Evolutionary conservation across 1,140 invertebrate genomes (phyloP).

Genomic region (Marisa cornuarietis): DNA sequence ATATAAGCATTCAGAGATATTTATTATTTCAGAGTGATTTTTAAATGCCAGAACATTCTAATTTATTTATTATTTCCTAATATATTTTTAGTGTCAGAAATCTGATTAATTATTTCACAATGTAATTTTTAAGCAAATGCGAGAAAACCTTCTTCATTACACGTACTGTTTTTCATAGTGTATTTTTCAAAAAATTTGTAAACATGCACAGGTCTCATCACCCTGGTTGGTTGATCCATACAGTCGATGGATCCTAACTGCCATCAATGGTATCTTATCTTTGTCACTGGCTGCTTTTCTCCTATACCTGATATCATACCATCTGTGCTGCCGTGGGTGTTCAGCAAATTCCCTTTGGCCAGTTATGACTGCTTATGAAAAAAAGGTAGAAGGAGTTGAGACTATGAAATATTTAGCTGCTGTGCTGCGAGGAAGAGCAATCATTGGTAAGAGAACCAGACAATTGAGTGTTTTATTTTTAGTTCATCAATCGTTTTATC

Average conservation of each 20-base stretch:
- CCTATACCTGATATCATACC: slow-evolving; percentile 38
- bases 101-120: no score
- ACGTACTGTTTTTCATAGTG: no score
- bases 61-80: no score
- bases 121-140: no score
- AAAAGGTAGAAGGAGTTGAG: slow-evolving; percentile 45
- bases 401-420: slow-evolving; percentile 58
- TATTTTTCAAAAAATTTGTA: no score
- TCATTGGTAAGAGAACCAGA: slow-evolving; percentile 45
- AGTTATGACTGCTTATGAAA: slow-evolving; percentile 46
- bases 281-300: slow-evolving; percentile 42
- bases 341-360: slow-evolving; percentile 54
- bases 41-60: no score
- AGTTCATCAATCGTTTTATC: no score
- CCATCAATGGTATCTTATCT: slow-evolving; percentile 42
- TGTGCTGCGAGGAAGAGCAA: slow-evolving; percentile 51
- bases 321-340: slow-evolving; percentile 37
- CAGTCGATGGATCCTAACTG: slow-evolving; percentile 44
- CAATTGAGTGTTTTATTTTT: background rate
- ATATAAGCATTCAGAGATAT: no score
- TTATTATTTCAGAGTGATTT: no score
- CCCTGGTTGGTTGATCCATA: slow-evolving; percentile 60
- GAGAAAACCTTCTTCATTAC: no score
- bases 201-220: slow-evolving; percentile 31
- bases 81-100: no score